Evolutionary conservation across 2,113 vertebrate genomes (phyloP).

Genomic region (Anser cygnoides): DNA sequence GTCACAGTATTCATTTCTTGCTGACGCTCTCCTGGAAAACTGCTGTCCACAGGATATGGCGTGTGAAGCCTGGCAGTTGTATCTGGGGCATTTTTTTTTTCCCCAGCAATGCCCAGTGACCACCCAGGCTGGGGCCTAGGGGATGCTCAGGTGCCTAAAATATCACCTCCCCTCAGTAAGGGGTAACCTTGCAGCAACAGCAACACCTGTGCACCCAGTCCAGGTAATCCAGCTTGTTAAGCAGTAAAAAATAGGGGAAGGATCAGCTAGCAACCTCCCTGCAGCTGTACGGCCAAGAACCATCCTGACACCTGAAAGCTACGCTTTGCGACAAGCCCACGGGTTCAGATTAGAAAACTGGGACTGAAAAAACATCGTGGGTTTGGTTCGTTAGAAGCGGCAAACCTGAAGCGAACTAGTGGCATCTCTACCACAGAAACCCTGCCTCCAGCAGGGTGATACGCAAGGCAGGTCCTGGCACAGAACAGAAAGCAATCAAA

Average conservation of each 20-base stretch:
- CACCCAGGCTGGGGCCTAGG: background rate
- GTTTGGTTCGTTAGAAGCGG: background rate
- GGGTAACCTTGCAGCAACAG: background rate
- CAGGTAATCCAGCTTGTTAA: background rate
- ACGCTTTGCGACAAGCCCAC: background rate
- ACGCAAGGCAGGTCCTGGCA: fast-evolving
- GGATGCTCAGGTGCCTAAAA: background rate
- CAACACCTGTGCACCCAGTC: fast-evolving
- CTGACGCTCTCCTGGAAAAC: background rate
- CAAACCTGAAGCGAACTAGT: background rate
- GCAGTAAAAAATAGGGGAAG: background rate
- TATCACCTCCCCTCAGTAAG: background rate
- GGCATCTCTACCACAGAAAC: background rate
- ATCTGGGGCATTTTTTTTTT: too few relatives aligned
- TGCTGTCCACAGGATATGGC: fast-evolving
- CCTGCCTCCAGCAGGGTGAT: too few relatives aligned
- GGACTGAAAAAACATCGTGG: background rate
- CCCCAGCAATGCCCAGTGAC: background rate
- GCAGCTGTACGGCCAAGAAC: fast-evolving
- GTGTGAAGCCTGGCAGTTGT: fast-evolving
- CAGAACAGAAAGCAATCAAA: background rate
- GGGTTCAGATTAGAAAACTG: background rate
- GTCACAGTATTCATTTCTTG: background rate
- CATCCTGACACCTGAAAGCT: background rate
- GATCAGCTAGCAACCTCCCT: background rate